Percentiles rank a stretch among this genome's conserved stretches.
phyloP scores from a whole-genome alignment of 2,888 invertebrate genomes.

The Penaeus monodon region DNA sequence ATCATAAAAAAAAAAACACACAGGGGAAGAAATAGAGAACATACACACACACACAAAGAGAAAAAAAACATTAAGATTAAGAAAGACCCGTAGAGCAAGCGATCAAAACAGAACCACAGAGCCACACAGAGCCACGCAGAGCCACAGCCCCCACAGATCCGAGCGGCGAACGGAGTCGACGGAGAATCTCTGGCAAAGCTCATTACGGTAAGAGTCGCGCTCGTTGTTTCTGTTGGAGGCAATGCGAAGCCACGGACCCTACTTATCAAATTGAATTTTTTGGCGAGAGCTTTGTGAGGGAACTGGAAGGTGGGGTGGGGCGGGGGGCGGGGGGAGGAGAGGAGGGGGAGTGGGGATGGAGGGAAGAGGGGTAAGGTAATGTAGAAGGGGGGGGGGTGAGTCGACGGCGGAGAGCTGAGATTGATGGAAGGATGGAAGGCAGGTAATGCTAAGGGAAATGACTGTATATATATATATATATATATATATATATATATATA shows the following conservation, averaged over 20 bases:
- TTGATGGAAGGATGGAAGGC: background rate
- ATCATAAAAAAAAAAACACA: background rate
- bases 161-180: background rate
- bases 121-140: background rate
- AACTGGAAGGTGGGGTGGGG: background rate
- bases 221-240: slow-evolving; percentile 34
- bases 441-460: background rate
- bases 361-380: background rate
- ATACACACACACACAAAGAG: background rate
- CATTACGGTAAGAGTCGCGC: slow-evolving; percentile 20
- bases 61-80: background rate
- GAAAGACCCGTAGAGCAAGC: background rate
- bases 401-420: background rate
- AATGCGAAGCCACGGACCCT: slow-evolving; percentile 44
- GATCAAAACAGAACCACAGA: background rate
- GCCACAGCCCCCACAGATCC: no score
- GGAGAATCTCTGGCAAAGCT: background rate
- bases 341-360: background rate
- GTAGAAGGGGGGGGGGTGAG: background rate
- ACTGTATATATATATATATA: background rate
- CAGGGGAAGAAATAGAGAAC: background rate
- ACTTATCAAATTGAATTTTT: slow-evolving; percentile 58
- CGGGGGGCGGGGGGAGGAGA: no score
- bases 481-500: background rate
- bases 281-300: background rate